These are phyloP conservation scores for Teleogryllus oceanicus DNA, from an alignment of 2,888 invertebrate genomes.

Conservation along the genomic window DNA sequence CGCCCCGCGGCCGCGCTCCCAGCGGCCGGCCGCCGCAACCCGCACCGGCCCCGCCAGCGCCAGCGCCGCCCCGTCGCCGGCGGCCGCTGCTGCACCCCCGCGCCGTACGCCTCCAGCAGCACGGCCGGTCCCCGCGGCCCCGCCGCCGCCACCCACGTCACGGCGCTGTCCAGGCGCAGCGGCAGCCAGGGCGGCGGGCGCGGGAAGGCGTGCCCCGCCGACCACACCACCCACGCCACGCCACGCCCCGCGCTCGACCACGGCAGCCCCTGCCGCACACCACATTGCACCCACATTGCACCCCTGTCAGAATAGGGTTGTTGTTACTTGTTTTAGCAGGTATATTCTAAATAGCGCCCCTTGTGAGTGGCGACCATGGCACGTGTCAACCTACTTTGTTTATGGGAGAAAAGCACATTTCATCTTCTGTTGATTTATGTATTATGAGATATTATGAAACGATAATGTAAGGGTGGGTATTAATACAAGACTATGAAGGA, in stretches of 20 bases:
- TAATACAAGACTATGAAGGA: too few species aligned
- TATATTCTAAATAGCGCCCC: too few species aligned
- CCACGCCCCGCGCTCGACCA: background rate
- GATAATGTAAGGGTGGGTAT: too few species aligned
- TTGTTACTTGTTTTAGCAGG: too few species aligned
- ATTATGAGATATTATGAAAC: too few species aligned
- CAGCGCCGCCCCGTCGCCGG: background rate
- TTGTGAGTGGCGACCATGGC: too few species aligned
- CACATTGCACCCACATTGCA: too few species aligned
- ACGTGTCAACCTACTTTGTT: too few species aligned
- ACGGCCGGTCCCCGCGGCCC: background rate
- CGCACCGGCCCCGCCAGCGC: background rate
- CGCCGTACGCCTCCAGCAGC: background rate
- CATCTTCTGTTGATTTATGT: too few species aligned
- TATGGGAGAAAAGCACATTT: too few species aligned
- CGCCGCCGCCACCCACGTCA: background rate
- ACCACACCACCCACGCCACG: background rate
- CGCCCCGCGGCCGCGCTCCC: background rate
- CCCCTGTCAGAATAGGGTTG: too few species aligned
- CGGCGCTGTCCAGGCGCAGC: background rate
- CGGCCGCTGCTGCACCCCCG: background rate
- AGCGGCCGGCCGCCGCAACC: background rate
- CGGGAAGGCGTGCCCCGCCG: background rate
- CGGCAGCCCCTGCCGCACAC: too few species aligned
- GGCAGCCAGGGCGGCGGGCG: slow-evolving; percentile 8